Evolutionary conservation across 2,888 invertebrate species (phyloP).

Genomic region (Pseudococcus jackbeardsleyi): DNA sequence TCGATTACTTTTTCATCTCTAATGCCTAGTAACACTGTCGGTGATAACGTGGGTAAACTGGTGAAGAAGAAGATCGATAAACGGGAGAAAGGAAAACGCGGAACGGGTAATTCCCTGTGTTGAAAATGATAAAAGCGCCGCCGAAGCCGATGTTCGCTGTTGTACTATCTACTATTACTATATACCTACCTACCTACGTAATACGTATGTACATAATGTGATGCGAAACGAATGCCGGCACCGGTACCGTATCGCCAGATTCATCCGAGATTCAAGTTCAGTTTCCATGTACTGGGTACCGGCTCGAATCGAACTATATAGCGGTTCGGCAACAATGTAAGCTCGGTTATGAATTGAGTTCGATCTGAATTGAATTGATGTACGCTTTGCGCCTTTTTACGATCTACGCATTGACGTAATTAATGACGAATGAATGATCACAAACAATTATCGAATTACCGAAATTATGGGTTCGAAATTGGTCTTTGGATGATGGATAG

Average conservation of each 20-base stretch:
- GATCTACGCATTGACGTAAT: background rate
- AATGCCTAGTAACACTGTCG: background rate
- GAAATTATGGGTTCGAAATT: background rate
- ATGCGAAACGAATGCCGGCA: background rate
- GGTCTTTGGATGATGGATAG: background rate
- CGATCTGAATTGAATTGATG: background rate
- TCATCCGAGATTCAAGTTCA: conserved; percentile 8
- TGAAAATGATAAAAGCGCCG: background rate
- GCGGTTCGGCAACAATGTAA: background rate
- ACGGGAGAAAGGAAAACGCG: background rate
- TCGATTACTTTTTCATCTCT: background rate
- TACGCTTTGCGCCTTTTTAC: background rate
- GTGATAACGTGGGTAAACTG: background rate
- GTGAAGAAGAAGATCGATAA: background rate
- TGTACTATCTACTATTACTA: background rate
- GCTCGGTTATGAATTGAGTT: background rate
- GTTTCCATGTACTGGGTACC: background rate
- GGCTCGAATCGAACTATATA: background rate
- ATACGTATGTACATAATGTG: background rate
- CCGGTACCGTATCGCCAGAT: background rate
- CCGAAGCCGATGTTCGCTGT: background rate
- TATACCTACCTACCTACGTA: conserved; percentile 11
- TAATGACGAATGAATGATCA: too few species aligned
- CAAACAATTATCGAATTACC: background rate
- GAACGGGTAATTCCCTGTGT: background rate